Conservation (phyloP, 2,797 vertebrate genomes). For the Anguilla megastoma region DNA sequence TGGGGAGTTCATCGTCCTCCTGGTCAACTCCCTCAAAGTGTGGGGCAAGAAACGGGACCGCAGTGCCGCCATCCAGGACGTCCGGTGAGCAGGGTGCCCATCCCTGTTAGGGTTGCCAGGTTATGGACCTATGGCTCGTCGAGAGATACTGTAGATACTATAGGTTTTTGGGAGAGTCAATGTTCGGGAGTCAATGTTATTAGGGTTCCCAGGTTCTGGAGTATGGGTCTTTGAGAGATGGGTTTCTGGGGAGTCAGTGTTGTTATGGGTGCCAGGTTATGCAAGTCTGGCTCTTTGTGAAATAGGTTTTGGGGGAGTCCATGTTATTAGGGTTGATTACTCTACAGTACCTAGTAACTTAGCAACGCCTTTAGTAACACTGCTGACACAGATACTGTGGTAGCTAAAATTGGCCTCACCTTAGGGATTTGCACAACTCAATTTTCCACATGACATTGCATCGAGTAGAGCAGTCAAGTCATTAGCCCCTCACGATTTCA, state of each 20-base stretch:
- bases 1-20: constrained; percentile 89
- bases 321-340: too few species aligned
- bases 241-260: not conserved
- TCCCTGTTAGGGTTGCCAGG: not conserved
- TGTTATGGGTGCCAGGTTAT: not conserved
- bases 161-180: too few species aligned
- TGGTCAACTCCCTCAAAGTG: constrained; percentile 89
- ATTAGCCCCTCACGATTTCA: not conserved
- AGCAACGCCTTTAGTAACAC: not conserved
- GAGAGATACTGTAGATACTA: too few species aligned
- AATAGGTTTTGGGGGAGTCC: not conserved
- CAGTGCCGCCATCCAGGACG: constrained; percentile 87
- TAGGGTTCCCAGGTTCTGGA: not conserved
- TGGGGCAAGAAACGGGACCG: constrained; percentile 96
- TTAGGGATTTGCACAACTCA: not conserved
- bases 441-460: not conserved
- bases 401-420: not conserved
- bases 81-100: constrained; percentile 70
- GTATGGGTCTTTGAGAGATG: not conserved
- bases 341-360: not conserved
- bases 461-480: not conserved
- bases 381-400: not conserved
- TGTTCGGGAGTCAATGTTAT: not conserved
- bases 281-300: not conserved
- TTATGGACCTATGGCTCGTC: too few species aligned